Evolutionary conservation across 2,113 vertebrate genomes (phyloP).

Genomic region (Penelope pileata): DNA sequence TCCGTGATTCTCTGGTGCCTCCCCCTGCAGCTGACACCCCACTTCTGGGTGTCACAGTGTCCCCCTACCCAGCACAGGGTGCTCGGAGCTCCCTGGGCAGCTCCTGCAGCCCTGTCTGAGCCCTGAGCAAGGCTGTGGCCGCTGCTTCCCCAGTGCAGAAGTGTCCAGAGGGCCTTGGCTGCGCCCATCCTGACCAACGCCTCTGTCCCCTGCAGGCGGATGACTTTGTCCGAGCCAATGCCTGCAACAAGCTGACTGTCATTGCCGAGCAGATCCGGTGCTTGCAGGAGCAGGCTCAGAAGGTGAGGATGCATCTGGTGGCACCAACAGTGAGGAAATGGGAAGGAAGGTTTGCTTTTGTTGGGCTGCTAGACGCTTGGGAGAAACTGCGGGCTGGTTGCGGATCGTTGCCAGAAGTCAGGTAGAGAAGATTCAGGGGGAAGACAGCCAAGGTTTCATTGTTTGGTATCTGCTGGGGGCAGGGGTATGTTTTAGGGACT

Average conservation of each 20-base stretch:
- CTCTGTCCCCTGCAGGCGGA: constrained; percentile 79
- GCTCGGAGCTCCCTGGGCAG: background rate
- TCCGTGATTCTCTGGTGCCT: no score
- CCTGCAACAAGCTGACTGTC: constrained; percentile 87
- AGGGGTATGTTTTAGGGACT: background rate
- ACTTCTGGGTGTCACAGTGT: accelerated
- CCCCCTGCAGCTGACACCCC: accelerated
- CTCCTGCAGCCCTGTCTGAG: background rate
- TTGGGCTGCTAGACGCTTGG: accelerated
- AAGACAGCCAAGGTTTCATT: background rate
- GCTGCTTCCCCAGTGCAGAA: accelerated
- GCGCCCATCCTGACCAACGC: accelerated
- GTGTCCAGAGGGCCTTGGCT: accelerated
- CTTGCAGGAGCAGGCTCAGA: constrained; percentile 91
- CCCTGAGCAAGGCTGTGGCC: accelerated
- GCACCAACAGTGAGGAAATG: background rate
- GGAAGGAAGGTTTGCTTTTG: background rate
- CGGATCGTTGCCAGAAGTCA: background rate
- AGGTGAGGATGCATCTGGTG: constrained; percentile 74
- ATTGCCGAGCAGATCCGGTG: constrained; percentile 93
- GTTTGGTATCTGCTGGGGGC: background rate
- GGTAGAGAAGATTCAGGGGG: background rate
- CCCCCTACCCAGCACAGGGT: background rate
- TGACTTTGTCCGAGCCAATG: constrained; percentile 90
- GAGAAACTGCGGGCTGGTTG: background rate